Conservation (phyloP, 2,113 vertebrate genomes). For the Vireo altiloquus region DNA sequence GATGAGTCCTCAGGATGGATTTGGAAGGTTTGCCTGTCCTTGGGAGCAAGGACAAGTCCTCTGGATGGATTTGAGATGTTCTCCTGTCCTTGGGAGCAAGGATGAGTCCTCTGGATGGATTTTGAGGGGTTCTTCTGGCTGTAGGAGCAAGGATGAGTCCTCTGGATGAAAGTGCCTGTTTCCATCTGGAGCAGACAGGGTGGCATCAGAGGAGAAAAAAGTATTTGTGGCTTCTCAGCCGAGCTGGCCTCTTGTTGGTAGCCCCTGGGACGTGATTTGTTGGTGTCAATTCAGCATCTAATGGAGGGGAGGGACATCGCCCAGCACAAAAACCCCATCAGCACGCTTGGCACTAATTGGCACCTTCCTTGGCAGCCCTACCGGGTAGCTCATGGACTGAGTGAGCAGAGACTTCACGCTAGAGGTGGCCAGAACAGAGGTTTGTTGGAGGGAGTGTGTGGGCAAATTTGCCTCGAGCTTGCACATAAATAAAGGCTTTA, state of each 20-base stretch:
- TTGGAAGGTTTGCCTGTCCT: background rate
- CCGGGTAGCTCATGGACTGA: background rate
- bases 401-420: background rate
- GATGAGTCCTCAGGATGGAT: background rate
- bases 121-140: background rate
- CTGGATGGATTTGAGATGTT: background rate
- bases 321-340: background rate
- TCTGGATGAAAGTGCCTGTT: background rate
- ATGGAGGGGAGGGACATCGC: background rate
- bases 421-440: conserved; percentile 40
- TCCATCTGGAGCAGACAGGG: background rate
- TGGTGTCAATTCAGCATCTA: background rate
- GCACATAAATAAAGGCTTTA: background rate
- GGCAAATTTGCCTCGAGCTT: background rate
- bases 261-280: background rate
- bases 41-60: background rate
- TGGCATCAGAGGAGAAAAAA: background rate
- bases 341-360: background rate
- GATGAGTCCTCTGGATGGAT: background rate
- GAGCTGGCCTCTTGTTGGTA: background rate
- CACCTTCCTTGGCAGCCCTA: conserved; percentile 42
- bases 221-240: background rate
- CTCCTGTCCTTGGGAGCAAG: background rate
- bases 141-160: background rate
- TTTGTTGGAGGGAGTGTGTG: background rate